Evolutionary conservation across 2,888 invertebrate species (phyloP).

Genomic region (Petrolisthes manimaculis): DNA sequence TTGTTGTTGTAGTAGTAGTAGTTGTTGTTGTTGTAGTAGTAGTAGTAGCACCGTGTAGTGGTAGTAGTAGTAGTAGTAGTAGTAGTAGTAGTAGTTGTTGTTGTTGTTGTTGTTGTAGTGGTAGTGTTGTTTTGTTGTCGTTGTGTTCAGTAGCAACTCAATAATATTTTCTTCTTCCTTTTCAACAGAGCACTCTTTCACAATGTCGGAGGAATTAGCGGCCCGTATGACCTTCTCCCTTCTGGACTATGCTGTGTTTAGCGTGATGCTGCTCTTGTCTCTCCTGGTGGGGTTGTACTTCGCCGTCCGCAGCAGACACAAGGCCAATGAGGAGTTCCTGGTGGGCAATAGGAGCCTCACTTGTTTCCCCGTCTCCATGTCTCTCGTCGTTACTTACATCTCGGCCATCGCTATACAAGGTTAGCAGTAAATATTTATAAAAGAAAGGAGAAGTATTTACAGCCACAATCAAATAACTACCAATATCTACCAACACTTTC

Average conservation of each 20-base stretch:
- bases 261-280: background rate
- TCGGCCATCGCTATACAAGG: slow-evolving; percentile 19
- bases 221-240: background rate
- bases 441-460: no score
- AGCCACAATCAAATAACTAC: no score
- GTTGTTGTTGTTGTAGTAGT: no score
- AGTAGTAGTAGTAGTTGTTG: no score
- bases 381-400: slow-evolving; percentile 5
- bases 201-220: background rate
- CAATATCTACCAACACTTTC: no score
- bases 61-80: no score
- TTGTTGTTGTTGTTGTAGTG: no score
- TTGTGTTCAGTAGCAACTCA: no score
- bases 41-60: no score
- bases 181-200: background rate
- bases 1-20: no score
- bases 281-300: slow-evolving; percentile 11
- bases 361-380: slow-evolving; percentile 16
- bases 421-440: background rate
- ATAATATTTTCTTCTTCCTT: background rate
- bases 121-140: no score
- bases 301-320: background rate
- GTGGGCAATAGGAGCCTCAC: background rate
- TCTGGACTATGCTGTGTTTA: slow-evolving; percentile 10
- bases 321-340: slow-evolving; percentile 18